phyloP scores from a whole-genome alignment of 2,797 vertebrate species.

The Staurois parvus region DNA sequence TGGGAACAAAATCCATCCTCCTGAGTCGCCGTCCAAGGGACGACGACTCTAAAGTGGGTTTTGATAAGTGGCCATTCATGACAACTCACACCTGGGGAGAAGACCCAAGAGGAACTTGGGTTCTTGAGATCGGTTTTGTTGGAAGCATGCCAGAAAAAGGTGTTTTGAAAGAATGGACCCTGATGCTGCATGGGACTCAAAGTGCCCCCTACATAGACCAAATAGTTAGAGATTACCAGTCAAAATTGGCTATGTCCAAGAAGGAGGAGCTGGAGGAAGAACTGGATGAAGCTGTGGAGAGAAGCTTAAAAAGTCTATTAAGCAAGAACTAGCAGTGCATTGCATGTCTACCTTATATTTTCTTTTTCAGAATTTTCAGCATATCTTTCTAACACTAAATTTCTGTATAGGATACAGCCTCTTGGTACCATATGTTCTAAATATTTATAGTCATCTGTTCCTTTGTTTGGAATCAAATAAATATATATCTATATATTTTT shows the following conservation, averaged over 20 bases:
- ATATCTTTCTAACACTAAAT: constrained; percentile 25
- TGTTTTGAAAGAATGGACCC: constrained; percentile 94
- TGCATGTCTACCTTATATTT: constrained; percentile 73
- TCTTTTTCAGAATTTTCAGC: constrained; percentile 54
- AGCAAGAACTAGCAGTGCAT: constrained; percentile 87
- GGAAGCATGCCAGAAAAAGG: constrained; percentile 86
- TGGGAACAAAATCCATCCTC: constrained; percentile 97
- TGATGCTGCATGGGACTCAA: constrained; percentile 98
- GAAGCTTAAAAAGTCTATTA: constrained; percentile 94
- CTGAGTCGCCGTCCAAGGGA: constrained; percentile 94
- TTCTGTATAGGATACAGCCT: constrained; percentile 54
- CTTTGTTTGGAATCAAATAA: constrained; percentile 58
- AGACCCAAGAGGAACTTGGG: constrained; percentile 95
- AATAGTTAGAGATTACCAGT: constrained; percentile 97
- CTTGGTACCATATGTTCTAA: constrained; percentile 42
- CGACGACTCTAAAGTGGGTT: constrained; percentile 95
- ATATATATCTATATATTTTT: constrained; percentile 53
- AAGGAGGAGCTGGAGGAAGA: constrained; percentile 98
- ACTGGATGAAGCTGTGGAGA: constrained; percentile 95
- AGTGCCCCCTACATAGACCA: constrained; percentile 99
- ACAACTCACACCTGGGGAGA: constrained; percentile 99
- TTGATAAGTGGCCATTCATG: constrained; percentile 99
- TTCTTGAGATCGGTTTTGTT: constrained; percentile 90
- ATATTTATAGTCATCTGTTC: constrained; percentile 57
- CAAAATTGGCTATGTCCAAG: constrained; percentile 99